These are phyloP conservation scores for Ceyx cyanopectus DNA, from an alignment of 2,113 vertebrate species.

Conservation along the genomic window DNA sequence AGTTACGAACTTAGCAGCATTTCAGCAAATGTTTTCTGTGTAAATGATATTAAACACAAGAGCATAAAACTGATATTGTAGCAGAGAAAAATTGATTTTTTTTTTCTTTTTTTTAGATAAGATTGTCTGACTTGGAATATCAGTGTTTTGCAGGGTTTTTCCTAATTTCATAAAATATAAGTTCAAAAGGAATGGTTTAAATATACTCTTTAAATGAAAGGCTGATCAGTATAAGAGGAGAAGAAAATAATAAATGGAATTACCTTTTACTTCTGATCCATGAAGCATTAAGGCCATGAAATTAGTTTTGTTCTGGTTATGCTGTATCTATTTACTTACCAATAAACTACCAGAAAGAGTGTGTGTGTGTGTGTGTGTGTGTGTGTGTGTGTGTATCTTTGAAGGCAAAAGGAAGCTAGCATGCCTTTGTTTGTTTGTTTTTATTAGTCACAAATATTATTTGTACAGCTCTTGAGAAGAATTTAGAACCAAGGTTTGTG, in stretches of 20 bases:
- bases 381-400: background rate
- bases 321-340: background rate
- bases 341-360: background rate
- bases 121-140: background rate
- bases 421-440: background rate
- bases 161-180: background rate
- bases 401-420: background rate
- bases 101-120: background rate
- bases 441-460: background rate
- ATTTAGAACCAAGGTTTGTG: background rate
- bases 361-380: no score
- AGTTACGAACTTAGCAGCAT: background rate
- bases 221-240: background rate
- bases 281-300: background rate
- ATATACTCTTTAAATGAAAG: background rate
- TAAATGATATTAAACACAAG: background rate
- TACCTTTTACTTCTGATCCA: background rate
- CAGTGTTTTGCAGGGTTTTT: background rate
- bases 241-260: background rate
- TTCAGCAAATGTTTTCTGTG: background rate
- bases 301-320: conserved; percentile 3
- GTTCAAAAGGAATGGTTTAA: background rate
- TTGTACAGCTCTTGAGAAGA: background rate
- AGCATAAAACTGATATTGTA: background rate
- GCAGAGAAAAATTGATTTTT: background rate